Evolutionary conservation across 2,113 vertebrate species (phyloP).

Genomic region (Haemorhous mexicanus): DNA sequence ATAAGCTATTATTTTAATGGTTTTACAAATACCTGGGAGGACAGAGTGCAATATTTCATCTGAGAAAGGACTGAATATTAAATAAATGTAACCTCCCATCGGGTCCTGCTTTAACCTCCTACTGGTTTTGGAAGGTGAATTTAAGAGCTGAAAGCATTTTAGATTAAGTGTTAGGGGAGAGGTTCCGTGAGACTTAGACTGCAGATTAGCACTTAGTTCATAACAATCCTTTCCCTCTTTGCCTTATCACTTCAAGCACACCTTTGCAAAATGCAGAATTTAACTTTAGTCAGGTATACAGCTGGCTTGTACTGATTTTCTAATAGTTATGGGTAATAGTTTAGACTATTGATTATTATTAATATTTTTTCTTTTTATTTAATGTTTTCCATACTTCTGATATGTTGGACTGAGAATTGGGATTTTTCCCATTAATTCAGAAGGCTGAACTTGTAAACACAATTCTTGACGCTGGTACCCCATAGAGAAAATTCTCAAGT

Average conservation of each 20-base stretch:
- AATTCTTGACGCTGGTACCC: neutral
- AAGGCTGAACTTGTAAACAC: neutral
- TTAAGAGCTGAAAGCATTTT: conserved; percentile 77
- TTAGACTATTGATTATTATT: neutral
- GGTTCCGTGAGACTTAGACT: conserved; percentile 63
- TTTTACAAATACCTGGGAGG: conserved; percentile 78
- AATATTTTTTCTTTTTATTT: neutral
- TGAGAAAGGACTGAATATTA: conserved; percentile 79
- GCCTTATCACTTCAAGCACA: conserved; percentile 68
- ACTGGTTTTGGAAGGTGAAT: conserved; percentile 73
- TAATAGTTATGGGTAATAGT: neutral
- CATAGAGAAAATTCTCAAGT: neutral
- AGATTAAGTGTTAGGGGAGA: conserved; percentile 71
- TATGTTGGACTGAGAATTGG: neutral
- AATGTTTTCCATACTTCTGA: neutral
- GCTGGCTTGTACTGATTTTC: conserved; percentile 3
- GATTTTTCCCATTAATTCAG: neutral
- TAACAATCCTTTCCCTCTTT: conserved; percentile 62
- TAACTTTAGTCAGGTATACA: conserved; percentile 49
- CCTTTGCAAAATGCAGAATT: conserved; percentile 60
- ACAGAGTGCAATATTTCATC: conserved; percentile 75
- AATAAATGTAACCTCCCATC: conserved; percentile 78
- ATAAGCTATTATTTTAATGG: conserved; percentile 78
- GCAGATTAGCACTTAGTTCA: conserved; percentile 69
- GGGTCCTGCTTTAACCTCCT: conserved; percentile 75